Evolutionary conservation across 1,140 invertebrate species (phyloP).

Genomic region (Manduca sexta): DNA sequence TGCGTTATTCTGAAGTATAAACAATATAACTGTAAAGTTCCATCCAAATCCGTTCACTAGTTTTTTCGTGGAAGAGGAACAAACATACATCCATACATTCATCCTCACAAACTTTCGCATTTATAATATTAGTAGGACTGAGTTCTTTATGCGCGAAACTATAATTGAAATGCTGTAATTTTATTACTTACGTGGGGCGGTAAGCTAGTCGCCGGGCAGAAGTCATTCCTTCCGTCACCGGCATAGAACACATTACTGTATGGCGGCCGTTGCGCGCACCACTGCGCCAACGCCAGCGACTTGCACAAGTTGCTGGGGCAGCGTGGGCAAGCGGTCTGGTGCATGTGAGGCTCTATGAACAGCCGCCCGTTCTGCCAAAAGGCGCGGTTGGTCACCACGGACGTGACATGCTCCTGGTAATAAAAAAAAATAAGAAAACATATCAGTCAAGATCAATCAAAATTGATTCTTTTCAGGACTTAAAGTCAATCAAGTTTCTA

Average conservation of each 20-base stretch:
- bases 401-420: constrained; percentile 23
- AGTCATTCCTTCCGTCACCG: constrained; percentile 57
- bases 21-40: too few relatives aligned
- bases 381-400: constrained; percentile 46
- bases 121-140: too few relatives aligned
- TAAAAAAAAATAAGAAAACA: constrained; percentile 1
- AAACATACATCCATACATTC: too few relatives aligned
- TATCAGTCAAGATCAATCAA: background rate
- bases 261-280: constrained; percentile 8
- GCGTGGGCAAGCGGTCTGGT: constrained; percentile 31
- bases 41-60: too few relatives aligned
- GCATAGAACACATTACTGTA: constrained; percentile 33
- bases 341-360: constrained; percentile 56
- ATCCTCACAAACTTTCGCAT: too few relatives aligned
- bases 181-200: constrained; percentile 28
- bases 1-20: too few relatives aligned
- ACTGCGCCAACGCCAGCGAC: constrained; percentile 39
- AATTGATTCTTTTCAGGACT: background rate
- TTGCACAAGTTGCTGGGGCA: constrained; percentile 58
- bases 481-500: background rate
- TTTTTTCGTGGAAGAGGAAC: too few relatives aligned
- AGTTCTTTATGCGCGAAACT: background rate
- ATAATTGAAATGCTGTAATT: background rate
- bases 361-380: constrained; percentile 44
- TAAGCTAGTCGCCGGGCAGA: constrained; percentile 39